Evolutionary conservation across 2,888 invertebrate genomes (phyloP), one percentile per base, ranked within the genome.

Genomic region (Asteroscopus sphinx): DNA sequence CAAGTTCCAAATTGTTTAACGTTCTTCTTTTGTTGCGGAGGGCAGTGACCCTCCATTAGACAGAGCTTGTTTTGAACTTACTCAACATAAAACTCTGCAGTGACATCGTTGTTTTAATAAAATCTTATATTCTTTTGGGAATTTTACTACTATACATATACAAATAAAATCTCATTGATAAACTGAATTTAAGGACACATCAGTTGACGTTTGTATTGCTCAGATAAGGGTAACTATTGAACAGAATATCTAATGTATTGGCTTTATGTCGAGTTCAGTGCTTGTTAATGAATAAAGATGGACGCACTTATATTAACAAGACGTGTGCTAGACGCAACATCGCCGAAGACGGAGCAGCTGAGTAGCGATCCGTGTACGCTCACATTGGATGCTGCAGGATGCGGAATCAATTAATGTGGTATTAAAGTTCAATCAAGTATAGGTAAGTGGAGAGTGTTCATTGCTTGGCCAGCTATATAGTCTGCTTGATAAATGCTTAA

Each of bases 251-350:
- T 36, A 15, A 40, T n/a, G 42, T 33, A 7, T n/a, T 32, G 7
- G 7, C 11, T 5, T n/a, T 11, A 9, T 17, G 36, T 30, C 12
- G 16, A 46, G 30, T 16, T 36, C 41, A 32, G 32, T 11, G 30
- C 7, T 47, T 17, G 40, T 21, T 11, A 63, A 61, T 45, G 11
- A 63, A 45, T 45, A 9, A 28, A 53, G 53, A 45, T 17, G 17
- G 64, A 40, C 39, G 35, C 7, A 7, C 9, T 9, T 13, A 16
- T 12, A 15, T 36, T 60, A 45, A 51, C 3, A 7, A 17, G 54
- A 32, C 45, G 32, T 28, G 35, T 28, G 16, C 12, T 13, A 21
- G 30, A 30, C 33, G 21, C 26, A 28, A 0, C 39, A 13, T 13
- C 16, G 32, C 30, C 7, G 2, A 0, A 17, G 17, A 4, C 13